Percentiles rank a stretch among this genome's conserved stretches.
These are phyloP conservation scores for Ivindomyrus marchei DNA, from an alignment of 2,113 vertebrate species.

Conservation along the genomic window DNA sequence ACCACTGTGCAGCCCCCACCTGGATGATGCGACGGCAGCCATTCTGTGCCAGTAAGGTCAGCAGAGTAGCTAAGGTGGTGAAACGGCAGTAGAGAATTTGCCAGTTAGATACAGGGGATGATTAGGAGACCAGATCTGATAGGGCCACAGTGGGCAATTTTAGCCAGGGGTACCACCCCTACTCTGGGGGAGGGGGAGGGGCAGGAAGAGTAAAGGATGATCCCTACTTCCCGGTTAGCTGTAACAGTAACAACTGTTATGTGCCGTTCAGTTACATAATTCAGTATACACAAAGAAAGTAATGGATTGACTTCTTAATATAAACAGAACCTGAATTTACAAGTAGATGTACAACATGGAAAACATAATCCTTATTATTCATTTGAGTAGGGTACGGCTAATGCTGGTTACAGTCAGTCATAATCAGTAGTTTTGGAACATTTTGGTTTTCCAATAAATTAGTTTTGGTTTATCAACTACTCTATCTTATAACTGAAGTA, in stretches of 20 bases:
- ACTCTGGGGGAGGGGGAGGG: not conserved
- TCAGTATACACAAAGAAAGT: too few species aligned
- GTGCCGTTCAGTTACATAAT: too few species aligned
- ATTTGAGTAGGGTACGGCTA: too few species aligned
- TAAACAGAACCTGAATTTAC: too few species aligned
- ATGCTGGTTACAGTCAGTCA: too few species aligned
- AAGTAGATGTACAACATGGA: too few species aligned
- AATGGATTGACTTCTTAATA: too few species aligned
- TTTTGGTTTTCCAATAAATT: too few species aligned
- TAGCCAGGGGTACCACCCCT: not conserved
- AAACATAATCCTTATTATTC: too few species aligned
- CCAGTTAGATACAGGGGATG: not conserved
- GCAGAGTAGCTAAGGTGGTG: not conserved
- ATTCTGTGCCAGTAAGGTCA: not conserved
- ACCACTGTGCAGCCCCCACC: not conserved
- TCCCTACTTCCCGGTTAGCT: not conserved
- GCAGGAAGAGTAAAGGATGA: not conserved
- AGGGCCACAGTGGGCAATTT: not conserved
- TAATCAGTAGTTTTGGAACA: too few species aligned
- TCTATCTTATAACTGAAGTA: not conserved
- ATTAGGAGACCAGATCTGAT: not conserved
- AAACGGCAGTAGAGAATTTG: not conserved
- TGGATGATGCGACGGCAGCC: not conserved
- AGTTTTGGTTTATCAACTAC: too few species aligned
- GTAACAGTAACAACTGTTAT: too few species aligned